A percentile compares a stretch with the other conserved stretches of the same genome.
phyloP scores from a whole-genome alignment of 2,113 vertebrate genomes.

The Benitochromis conjunctus region DNA sequence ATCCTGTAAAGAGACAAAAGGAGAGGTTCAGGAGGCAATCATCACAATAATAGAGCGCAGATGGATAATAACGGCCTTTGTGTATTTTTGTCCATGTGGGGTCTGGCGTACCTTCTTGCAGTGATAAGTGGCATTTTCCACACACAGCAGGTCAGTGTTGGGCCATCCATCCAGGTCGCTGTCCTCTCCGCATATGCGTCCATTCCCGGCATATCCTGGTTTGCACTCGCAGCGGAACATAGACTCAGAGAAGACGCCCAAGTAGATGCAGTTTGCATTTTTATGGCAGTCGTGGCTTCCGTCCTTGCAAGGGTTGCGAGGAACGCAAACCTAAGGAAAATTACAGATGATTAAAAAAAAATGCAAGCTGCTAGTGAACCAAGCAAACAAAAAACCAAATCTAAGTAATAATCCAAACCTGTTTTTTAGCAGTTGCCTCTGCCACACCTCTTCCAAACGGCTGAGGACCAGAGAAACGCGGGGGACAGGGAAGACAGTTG shows the following conservation, averaged over 20 bases:
- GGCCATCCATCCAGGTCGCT: constrained; percentile 96
- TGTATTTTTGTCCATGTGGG: constrained; percentile 16
- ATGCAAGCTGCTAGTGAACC: neutral
- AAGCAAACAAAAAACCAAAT: neutral
- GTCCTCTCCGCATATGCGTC: constrained; percentile 93
- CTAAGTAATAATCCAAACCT: constrained; percentile 71
- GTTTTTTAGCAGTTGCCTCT: constrained; percentile 87
- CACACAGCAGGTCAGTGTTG: constrained; percentile 85
- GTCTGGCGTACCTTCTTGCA: constrained; percentile 89
- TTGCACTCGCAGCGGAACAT: constrained; percentile 98
- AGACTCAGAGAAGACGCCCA: constrained; percentile 90
- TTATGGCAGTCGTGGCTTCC: constrained; percentile 93
- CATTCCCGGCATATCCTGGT: constrained; percentile 95
- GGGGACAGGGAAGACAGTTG: constrained; percentile 91
- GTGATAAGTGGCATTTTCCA: constrained; percentile 96
- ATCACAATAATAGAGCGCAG: constrained; percentile 17
- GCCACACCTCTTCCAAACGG: constrained; percentile 88
- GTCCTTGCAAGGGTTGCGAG: constrained; percentile 92
- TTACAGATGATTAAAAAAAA: constrained; percentile 15
- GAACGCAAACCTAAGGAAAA: constrained; percentile 84
- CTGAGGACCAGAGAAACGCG: constrained; percentile 87
- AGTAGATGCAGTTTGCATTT: constrained; percentile 94
- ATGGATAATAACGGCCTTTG: neutral
- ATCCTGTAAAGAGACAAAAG: constrained; percentile 77
- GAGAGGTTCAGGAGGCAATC: constrained; percentile 17